phyloP scores from a whole-genome alignment of 2,797 vertebrate genomes.

The Lepilemur ruficaudatus region DNA sequence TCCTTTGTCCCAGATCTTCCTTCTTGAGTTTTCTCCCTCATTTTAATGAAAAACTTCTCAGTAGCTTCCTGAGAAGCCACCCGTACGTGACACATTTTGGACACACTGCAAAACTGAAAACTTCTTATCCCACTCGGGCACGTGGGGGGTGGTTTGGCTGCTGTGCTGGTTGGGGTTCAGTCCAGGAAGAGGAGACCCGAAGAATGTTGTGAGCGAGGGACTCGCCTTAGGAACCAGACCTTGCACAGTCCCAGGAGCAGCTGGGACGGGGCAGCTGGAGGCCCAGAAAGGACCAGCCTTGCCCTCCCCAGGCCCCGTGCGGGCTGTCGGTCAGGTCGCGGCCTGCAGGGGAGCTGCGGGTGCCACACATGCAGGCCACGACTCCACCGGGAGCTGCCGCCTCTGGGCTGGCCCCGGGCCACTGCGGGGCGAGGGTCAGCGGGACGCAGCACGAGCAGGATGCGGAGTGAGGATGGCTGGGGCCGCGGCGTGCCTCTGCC shows the following conservation, averaged over 20 bases:
- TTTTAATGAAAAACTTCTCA: neutral
- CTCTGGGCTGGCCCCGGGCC: rapidly evolving
- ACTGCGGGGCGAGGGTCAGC: rapidly evolving
- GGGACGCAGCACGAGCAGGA: rapidly evolving
- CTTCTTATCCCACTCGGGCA: too few relatives aligned
- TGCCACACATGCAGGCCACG: rapidly evolving
- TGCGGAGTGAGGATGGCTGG: neutral
- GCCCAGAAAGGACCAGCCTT: neutral
- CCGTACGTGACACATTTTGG: neutral
- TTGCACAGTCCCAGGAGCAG: neutral
- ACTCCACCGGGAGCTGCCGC: neutral
- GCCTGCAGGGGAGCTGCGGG: rapidly evolving
- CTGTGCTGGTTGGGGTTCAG: too few relatives aligned
- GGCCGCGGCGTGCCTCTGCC: neutral
- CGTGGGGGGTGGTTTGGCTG: neutral
- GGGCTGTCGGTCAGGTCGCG: neutral
- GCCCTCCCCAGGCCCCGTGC: neutral
- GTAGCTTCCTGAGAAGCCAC: neutral
- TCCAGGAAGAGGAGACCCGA: neutral
- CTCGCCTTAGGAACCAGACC: neutral
- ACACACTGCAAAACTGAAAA: neutral
- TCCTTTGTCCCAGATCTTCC: neutral
- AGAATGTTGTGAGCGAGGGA: too few relatives aligned
- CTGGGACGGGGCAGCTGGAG: too few relatives aligned
- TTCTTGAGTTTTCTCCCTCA: neutral